These are phyloP conservation scores for Austrofundulus limnaeus DNA, from an alignment of 2,113 vertebrate genomes.

Conservation along the genomic window DNA sequence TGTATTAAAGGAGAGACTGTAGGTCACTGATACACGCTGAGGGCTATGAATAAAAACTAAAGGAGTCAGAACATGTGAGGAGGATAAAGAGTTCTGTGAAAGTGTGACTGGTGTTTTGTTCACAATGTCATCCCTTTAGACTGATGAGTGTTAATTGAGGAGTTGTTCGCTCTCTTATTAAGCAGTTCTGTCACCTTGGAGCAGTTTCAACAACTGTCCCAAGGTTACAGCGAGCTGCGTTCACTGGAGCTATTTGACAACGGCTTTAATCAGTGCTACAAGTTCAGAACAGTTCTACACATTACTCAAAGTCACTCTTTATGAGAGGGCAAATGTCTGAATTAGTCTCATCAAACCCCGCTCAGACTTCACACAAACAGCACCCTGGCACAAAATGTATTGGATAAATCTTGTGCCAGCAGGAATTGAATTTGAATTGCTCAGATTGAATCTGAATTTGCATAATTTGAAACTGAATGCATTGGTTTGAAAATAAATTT, in stretches of 20 bases:
- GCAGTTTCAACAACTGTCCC: conserved; percentile 8
- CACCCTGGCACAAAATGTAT: no score
- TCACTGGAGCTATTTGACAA: conserved; percentile 2
- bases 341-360: background rate
- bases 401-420: no score
- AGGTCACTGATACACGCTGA: conserved; percentile 13
- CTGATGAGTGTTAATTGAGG: conserved; percentile 30
- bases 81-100: conserved; percentile 7
- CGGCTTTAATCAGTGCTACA: background rate
- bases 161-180: conserved; percentile 18
- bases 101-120: conserved; percentile 29
- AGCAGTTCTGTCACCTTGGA: conserved; percentile 19
- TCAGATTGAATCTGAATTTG: no score
- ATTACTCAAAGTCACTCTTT: background rate
- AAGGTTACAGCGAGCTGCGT: conserved; percentile 17
- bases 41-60: conserved; percentile 17
- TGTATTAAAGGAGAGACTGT: conserved; percentile 37
- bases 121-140: conserved; percentile 17
- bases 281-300: background rate
- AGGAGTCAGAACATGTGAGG: conserved; percentile 3
- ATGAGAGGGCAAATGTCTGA: background rate
- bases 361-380: background rate
- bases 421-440: no score
- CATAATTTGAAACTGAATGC: no score
- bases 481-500: no score